Evolutionary conservation across 2,113 vertebrate genomes (phyloP).

Genomic region (Delphinus delphis): DNA sequence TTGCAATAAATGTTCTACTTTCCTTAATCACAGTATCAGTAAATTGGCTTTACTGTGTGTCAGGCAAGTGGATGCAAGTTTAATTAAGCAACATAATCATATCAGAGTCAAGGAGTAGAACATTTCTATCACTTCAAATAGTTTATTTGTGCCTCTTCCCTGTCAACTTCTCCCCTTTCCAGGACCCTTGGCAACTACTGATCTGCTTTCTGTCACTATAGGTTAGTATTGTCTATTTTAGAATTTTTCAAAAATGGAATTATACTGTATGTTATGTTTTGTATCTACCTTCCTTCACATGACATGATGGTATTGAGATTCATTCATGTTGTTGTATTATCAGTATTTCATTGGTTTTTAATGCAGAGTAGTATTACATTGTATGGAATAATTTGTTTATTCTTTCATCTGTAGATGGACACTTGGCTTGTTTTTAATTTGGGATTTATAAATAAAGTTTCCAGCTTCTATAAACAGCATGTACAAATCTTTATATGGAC

Average conservation of each 20-base stretch:
- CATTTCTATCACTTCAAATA: neutral
- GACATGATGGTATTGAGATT: neutral
- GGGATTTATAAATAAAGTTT: neutral
- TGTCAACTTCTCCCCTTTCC: neutral
- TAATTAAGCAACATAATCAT: neutral
- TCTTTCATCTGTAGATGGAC: neutral
- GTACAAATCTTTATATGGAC: neutral
- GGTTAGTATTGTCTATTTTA: neutral
- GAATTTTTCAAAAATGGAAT: neutral
- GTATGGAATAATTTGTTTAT: neutral
- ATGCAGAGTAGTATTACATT: neutral
- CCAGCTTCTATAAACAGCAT: neutral
- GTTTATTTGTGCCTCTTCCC: neutral
- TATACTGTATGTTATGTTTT: neutral
- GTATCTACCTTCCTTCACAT: neutral
- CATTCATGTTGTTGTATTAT: neutral
- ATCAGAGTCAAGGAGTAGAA: neutral
- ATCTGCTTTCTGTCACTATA: neutral
- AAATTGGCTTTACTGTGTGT: no score
- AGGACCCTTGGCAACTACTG: neutral
- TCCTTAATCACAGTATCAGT: no score
- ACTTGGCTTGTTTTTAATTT: neutral
- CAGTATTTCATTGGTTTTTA: neutral
- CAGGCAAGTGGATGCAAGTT: no score
- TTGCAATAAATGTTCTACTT: no score